A percentile compares a stretch with the other conserved stretches of the same genome.
Conservation (phyloP, 2,888 invertebrate species). For the Dermolepida albohirtum region DNA sequence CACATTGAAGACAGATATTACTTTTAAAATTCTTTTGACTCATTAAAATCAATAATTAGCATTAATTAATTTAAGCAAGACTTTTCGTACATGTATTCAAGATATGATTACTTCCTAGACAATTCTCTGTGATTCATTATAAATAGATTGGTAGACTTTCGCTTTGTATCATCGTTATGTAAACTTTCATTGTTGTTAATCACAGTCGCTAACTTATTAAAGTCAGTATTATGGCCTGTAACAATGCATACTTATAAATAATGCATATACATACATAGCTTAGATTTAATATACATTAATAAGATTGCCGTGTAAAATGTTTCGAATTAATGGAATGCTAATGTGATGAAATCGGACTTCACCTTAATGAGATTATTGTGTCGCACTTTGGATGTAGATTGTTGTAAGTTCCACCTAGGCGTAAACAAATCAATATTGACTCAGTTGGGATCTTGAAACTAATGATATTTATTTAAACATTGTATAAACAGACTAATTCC, state of each 20-base stretch:
- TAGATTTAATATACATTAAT: too few relatives aligned
- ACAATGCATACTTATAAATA: not conserved
- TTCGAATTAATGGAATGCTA: slow-evolving; percentile 16
- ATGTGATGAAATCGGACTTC: not conserved
- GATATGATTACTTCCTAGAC: slow-evolving; percentile 9
- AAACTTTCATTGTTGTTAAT: not conserved
- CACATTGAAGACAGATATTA: not conserved
- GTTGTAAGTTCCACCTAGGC: too few relatives aligned
- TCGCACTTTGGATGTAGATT: too few relatives aligned
- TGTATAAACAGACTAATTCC: too few relatives aligned
- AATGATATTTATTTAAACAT: too few relatives aligned
- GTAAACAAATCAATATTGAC: too few relatives aligned
- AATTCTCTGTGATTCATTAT: slow-evolving; percentile 12
- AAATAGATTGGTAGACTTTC: slow-evolving; percentile 12
- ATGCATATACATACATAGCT: not conserved
- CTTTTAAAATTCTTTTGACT: not conserved
- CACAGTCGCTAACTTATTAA: too few relatives aligned
- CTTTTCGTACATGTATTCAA: not conserved
- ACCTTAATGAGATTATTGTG: not conserved
- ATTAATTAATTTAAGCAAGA: slow-evolving; percentile 21
- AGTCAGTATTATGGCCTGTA: not conserved
- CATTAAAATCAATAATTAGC: slow-evolving; percentile 24
- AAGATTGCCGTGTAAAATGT: not conserved
- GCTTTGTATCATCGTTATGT: slow-evolving; percentile 9
- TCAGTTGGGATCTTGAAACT: too few relatives aligned